Base-by-base conservation (phyloP, 2,797 vertebrate genomes). In the Hylomyscus alleni region DNA sequence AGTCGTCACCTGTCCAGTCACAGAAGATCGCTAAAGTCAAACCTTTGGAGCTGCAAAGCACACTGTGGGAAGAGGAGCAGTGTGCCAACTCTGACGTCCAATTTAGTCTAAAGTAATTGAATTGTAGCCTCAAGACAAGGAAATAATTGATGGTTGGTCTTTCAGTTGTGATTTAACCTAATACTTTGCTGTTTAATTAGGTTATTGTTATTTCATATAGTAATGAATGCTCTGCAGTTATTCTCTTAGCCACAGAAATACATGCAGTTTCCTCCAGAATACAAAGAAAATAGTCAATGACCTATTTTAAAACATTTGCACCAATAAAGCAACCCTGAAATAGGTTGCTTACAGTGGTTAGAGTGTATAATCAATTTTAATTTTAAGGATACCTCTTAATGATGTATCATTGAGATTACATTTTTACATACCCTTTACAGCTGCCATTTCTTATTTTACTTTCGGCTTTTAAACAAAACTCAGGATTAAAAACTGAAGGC, bases 271-370 rank as follows among this genome's bases (percentile, higher is more conserved):
- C 44, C 40, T 89, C 40, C 13, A 83, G 60, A 89, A 75, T 78
- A 75, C 88, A 81, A 93, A 77, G 93, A 96, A 96, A 96, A 95
- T 80, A 84, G 52, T 72, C n/a, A 12, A 62, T 94, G 37, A 94
- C 50, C 50, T 80, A 91, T 95, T 95, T 96, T 92, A 91, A 94
- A 90, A 62, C 50, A 85, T 92, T 52, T 3, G n/a, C 40, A 52
- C 93, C 81, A 84, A 90, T 90, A 89, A 91, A 94, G 52, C 89
- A 58, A 3, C 58, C 69, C 76, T 92, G 76, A 93, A 89, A 93
- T 96, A 94, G 67, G 44, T 47, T 83, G n/a, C 80, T 94, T 96
- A 81, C 94, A 90, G 65, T 94, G 52, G 54, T 54, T 83, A 65
- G 87, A 92, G 24, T 82, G 58, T 84, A 80, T 92, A 85, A 88